Conservation (phyloP, 1,140 invertebrate genomes). For the Theocolax elegans region DNA sequence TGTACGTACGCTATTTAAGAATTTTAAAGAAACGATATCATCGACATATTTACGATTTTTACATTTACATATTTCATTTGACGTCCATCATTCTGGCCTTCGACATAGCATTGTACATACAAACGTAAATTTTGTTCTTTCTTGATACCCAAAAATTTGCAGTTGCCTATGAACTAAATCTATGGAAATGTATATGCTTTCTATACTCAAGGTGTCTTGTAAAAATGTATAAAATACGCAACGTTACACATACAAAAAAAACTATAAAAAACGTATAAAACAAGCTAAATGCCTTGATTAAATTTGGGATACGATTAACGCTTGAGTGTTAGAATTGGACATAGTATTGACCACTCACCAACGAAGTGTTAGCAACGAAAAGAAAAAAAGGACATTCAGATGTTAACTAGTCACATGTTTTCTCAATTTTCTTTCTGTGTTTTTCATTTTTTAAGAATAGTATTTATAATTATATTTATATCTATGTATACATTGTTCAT, state of each 20-base stretch:
- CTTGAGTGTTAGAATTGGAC: slow-evolving; percentile 22
- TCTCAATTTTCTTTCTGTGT: slow-evolving; percentile 27
- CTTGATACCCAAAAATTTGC: slow-evolving; percentile 17
- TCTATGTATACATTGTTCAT: slow-evolving; percentile 52
- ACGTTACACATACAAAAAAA: slow-evolving; percentile 43
- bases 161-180: slow-evolving; percentile 44
- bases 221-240: slow-evolving; percentile 55
- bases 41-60: slow-evolving; percentile 1
- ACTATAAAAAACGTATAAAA: slow-evolving; percentile 49
- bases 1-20: not conserved
- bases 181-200: slow-evolving; percentile 22
- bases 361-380: slow-evolving; percentile 1
- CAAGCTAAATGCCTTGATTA: slow-evolving; percentile 42
- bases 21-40: slow-evolving; percentile 17
- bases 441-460: slow-evolving; percentile 43
- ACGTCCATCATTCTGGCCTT: slow-evolving; percentile 19
- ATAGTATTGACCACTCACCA: slow-evolving; percentile 16
- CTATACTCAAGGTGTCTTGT: slow-evolving; percentile 41
- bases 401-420: slow-evolving; percentile 35
- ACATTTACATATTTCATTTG: not conserved
- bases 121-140: not conserved
- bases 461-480: slow-evolving; percentile 52
- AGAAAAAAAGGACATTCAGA: slow-evolving; percentile 23
- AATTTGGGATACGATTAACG: slow-evolving; percentile 12
- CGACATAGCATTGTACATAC: slow-evolving; percentile 24